Conservation (phyloP, 2,797 vertebrate species). For the Emydoidea blandingii region DNA sequence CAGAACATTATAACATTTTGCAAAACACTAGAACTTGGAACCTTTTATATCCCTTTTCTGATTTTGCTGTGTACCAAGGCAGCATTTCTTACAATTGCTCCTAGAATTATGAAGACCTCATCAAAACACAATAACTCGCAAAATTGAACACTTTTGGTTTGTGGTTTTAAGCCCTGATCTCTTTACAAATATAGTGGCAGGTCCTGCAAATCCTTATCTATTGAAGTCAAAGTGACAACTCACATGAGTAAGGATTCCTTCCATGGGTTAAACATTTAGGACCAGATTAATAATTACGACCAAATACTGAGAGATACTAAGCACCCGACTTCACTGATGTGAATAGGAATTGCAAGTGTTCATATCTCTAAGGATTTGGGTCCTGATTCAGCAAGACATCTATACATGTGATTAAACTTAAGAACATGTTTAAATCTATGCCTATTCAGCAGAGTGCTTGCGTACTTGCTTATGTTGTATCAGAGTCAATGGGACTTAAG, state of each 20-base stretch:
- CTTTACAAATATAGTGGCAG: not conserved
- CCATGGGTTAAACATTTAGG: not conserved
- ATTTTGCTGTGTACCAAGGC: not conserved
- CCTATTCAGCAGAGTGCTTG: not conserved
- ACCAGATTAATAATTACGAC: not conserved
- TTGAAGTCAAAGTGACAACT: not conserved
- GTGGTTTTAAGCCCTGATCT: conserved; percentile 2
- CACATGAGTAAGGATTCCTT: not conserved
- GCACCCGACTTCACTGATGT: not conserved
- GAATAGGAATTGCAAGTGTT: not conserved
- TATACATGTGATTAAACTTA: not conserved
- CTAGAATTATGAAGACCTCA: conserved; percentile 16
- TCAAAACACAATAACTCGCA: not conserved
- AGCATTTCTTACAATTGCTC: not conserved
- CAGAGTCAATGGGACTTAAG: not conserved
- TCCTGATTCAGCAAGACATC: conserved; percentile 22
- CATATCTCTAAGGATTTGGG: not conserved
- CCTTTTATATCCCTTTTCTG: not conserved
- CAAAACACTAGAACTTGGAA: not conserved
- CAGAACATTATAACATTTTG: not conserved
- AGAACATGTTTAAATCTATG: not conserved
- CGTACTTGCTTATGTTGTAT: not conserved
- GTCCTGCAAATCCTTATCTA: not conserved
- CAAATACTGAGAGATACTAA: not conserved
- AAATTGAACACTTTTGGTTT: not conserved